A percentile compares a stretch with the other conserved stretches of the same genome.
These are phyloP conservation scores for Sebastes fasciatus DNA, from an alignment of 2,113 vertebrate species.

Conservation along the genomic window DNA sequence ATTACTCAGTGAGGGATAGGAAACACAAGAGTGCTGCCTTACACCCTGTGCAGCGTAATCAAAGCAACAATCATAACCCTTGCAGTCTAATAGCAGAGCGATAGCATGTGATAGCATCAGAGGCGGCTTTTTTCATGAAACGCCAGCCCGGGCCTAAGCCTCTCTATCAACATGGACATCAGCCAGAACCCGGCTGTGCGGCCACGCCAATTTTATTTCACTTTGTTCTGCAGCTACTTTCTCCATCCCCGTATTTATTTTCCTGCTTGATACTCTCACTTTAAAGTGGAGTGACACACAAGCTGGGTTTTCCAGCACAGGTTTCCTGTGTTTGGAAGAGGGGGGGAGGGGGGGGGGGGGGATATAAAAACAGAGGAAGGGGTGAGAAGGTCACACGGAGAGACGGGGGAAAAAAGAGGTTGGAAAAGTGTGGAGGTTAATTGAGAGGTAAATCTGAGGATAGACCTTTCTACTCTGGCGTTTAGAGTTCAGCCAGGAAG, in stretches of 20 bases:
- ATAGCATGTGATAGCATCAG: constrained; percentile 72
- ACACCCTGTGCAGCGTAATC: constrained; percentile 44
- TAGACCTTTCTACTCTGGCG: constrained; percentile 32
- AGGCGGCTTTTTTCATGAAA: constrained; percentile 54
- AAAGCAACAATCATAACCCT: constrained; percentile 55
- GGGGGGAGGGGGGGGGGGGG: constrained; percentile 26
- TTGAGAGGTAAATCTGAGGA: constrained; percentile 55
- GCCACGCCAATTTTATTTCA: constrained; percentile 65
- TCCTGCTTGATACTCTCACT: constrained; percentile 72
- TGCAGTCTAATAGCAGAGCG: constrained; percentile 57
- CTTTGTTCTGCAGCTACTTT: constrained; percentile 76
- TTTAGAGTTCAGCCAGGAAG: constrained; percentile 43
- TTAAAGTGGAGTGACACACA: constrained; percentile 73
- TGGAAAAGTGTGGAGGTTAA: constrained; percentile 65
- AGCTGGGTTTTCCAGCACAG: constrained; percentile 69
- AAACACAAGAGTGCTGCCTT: constrained; percentile 45
- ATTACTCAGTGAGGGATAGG: constrained; percentile 26
- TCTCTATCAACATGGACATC: constrained; percentile 75
- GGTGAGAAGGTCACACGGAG: constrained; percentile 67
- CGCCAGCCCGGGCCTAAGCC: constrained; percentile 34
- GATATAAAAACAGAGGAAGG: constrained; percentile 69
- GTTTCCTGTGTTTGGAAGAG: constrained; percentile 76
- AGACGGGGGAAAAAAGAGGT: constrained; percentile 39
- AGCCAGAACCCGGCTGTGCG: constrained; percentile 64
- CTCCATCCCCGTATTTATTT: constrained; percentile 70